These are phyloP conservation scores for Myotis pilosus DNA, from an alignment of 2,797 vertebrate species.

Conservation along the genomic window DNA sequence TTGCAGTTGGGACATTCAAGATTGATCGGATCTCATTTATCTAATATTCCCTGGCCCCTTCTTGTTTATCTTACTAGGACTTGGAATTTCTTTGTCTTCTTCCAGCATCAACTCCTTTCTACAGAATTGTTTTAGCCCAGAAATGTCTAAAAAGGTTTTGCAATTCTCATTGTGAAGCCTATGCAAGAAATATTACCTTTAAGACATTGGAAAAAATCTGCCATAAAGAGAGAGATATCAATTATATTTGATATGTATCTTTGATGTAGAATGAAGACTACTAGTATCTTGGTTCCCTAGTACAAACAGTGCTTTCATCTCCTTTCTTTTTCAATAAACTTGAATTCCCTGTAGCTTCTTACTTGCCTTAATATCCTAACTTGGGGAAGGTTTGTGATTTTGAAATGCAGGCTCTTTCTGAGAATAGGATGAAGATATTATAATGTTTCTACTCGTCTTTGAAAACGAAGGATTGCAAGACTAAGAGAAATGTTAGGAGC, in stretches of 20 bases:
- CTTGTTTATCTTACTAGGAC: background rate
- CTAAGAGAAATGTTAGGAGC: background rate
- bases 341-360: background rate
- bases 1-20: background rate
- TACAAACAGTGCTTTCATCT: background rate
- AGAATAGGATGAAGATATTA: background rate
- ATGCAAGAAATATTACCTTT: background rate
- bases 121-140: background rate
- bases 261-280: background rate
- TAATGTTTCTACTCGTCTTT: background rate
- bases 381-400: background rate
- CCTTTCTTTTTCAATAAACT: background rate
- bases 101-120: background rate
- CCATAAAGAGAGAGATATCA: background rate
- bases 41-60: background rate
- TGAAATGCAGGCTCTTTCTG: background rate
- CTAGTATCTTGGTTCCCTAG: background rate
- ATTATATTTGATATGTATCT: background rate
- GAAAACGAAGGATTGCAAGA: background rate
- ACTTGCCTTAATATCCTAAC: background rate
- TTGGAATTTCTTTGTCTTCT: background rate
- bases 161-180: constrained; percentile 7
- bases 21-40: background rate
- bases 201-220: background rate
- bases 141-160: background rate